Base-by-base conservation (phyloP, 2,888 invertebrate species). In the Chirona hameri region DNA sequence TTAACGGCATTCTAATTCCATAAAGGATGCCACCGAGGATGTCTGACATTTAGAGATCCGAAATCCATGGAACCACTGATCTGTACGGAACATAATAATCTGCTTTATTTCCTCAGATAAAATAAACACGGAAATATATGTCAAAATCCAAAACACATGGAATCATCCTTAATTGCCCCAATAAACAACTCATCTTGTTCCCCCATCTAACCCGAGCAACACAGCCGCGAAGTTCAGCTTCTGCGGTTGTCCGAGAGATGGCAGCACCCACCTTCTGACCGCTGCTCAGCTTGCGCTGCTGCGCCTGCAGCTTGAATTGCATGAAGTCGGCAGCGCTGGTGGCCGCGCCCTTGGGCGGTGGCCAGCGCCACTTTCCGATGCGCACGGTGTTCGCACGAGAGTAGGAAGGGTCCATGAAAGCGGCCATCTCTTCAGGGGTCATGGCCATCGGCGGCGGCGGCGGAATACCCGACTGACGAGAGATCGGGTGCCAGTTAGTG, bases 281-380 rank as follows among this genome's bases (percentile, higher is more conserved):
- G 81, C 31, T 79, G 15, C 81, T 82, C 14, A 55, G 79, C 79
- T 82, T 82, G 18, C 79, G 29, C 0, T 79, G 79, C 48, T 79
- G 65, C 29, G 69, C 39, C 46, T 82, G 82, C 57, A 60, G 57
- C 55, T 60, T 55, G 39, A 60, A 60, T 52, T 48, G 55, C 60
- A 60, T 65, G 81, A 48, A 46, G 65, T 80, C 80, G 60, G 39
- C 72, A 21, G 31, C 65, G 82, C 55, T 31, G 24, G 46, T 27
- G 14, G 18, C 12, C 39, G 39, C 81, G 55, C 81, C 81, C 29
- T 81, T 81, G 55, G 93, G 93, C 21, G 97, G 97, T 14, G 98
- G 98, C 98, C 98, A 98, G 84, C 89, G 86, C 97, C 97, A 97
- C 89, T 96, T 97, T 1, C 96, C 98, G 82, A 98, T 97, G 55